Conservation (phyloP, 2,888 invertebrate genomes). For the Drosophila subquinaria region DNA sequence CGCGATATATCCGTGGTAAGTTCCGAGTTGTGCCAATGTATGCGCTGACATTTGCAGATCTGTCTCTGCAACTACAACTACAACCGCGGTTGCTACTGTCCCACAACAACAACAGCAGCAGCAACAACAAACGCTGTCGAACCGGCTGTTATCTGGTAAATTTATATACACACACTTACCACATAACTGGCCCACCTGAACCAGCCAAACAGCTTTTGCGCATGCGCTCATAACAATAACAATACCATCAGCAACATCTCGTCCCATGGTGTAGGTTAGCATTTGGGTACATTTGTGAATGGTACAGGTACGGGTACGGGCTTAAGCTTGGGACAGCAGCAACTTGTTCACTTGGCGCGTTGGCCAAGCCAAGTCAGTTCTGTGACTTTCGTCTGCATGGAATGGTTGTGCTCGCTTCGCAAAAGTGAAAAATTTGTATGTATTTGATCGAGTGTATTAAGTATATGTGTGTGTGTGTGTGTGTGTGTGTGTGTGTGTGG, state of each 20-base stretch:
- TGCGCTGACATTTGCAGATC: conserved; percentile 13
- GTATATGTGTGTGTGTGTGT: no score
- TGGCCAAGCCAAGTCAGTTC: conserved; percentile 64
- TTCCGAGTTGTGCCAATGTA: neutral
- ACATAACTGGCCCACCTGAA: conserved; percentile 49
- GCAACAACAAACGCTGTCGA: conserved; percentile 1
- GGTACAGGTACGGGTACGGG: neutral
- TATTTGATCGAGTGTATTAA: conserved; percentile 1
- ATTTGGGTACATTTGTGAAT: neutral
- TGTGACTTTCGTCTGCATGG: conserved; percentile 59
- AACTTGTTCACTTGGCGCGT: conserved; percentile 49
- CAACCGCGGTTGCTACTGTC: neutral
- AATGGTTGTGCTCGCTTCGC: conserved; percentile 50
- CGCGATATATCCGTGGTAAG: conserved; percentile 1
- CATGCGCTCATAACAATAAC: conserved; percentile 15
- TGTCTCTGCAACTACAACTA: neutral
- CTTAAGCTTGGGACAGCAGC: conserved; percentile 20
- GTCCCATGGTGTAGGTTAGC: conserved; percentile 8
- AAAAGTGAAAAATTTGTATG: conserved; percentile 16
- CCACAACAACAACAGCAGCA: neutral
- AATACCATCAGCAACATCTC: neutral
- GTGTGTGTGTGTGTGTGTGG: neutral
- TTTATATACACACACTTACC: conserved; percentile 2
- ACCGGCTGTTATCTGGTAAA: conserved; percentile 4
- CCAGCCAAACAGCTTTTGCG: conserved; percentile 60